These are phyloP conservation scores for Holocentrus rufus DNA, from an alignment of 2,797 vertebrate species.

Conservation along the genomic window DNA sequence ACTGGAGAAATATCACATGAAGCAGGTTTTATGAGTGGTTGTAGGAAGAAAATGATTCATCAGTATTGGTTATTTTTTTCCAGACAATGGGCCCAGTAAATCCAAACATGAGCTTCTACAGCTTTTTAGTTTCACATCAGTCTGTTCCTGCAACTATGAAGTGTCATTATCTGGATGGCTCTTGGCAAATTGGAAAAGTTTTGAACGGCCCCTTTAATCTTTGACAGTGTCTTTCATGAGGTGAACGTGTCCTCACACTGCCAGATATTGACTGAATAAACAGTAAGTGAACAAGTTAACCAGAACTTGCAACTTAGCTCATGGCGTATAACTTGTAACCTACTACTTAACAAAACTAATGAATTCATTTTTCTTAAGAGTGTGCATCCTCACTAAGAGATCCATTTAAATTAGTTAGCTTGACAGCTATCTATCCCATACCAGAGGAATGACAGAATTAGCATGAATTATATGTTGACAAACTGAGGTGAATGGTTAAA, in stretches of 20 bases:
- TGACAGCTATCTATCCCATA: too few species aligned
- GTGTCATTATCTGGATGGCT: not conserved
- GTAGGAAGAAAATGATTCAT: not conserved
- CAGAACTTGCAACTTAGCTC: not conserved
- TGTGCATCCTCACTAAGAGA: too few species aligned
- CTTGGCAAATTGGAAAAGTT: not conserved
- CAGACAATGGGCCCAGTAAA: too few species aligned
- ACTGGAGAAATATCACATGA: not conserved
- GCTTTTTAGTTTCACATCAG: too few species aligned
- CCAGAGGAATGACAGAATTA: not conserved
- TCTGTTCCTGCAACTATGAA: not conserved
- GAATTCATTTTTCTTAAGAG: too few species aligned
- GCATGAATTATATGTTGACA: not conserved
- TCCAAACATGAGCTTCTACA: too few species aligned
- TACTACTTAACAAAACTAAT: not conserved
- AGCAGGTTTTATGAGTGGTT: not conserved
- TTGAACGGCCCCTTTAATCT: not conserved
- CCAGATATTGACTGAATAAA: not conserved
- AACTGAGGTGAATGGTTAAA: not conserved
- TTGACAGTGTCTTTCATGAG: not conserved
- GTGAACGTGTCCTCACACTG: not conserved
- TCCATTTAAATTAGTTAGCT: too few species aligned
- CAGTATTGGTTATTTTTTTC: slow-evolving; percentile 3
- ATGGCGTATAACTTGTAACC: not conserved
- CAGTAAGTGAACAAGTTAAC: too few species aligned